Evolutionary conservation across 2,113 vertebrate species (phyloP).

Genomic region (Otis tarda): DNA sequence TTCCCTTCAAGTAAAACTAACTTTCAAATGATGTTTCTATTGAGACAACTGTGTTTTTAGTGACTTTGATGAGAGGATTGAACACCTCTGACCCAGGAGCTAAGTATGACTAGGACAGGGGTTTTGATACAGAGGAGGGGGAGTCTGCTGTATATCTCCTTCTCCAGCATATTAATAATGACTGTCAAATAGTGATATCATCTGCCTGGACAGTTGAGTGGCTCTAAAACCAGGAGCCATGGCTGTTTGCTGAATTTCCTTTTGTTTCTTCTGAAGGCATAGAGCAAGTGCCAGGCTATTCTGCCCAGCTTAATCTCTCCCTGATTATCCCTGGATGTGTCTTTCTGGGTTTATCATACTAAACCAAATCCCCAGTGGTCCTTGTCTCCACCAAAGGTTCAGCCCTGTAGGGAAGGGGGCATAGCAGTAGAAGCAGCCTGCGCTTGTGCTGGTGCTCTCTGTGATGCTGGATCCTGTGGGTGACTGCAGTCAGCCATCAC

Average conservation of each 20-base stretch:
- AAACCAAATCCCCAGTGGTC: not conserved
- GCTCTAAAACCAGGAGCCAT: not conserved
- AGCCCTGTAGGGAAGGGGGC: not conserved
- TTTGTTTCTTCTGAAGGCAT: not conserved
- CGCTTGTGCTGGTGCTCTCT: not conserved
- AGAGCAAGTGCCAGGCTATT: not conserved
- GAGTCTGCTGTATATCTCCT: not conserved
- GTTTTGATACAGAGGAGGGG: not conserved
- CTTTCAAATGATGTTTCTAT: not conserved
- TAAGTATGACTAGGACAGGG: not conserved
- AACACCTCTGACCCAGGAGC: not conserved
- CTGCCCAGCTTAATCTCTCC: not conserved
- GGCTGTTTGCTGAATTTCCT: not conserved
- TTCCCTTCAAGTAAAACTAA: not conserved
- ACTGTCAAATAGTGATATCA: not conserved
- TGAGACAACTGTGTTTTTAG: not conserved
- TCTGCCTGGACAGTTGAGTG: not conserved
- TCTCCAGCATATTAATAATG: not conserved
- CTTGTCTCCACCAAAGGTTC: not conserved
- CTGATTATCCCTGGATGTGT: not conserved
- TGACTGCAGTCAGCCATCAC: not conserved
- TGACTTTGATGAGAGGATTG: not conserved
- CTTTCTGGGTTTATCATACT: not conserved
- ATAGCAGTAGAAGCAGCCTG: not conserved
- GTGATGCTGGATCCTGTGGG: not conserved